Base-by-base conservation (phyloP, 2,797 vertebrate species). In the Nannoperca obscura region DNA sequence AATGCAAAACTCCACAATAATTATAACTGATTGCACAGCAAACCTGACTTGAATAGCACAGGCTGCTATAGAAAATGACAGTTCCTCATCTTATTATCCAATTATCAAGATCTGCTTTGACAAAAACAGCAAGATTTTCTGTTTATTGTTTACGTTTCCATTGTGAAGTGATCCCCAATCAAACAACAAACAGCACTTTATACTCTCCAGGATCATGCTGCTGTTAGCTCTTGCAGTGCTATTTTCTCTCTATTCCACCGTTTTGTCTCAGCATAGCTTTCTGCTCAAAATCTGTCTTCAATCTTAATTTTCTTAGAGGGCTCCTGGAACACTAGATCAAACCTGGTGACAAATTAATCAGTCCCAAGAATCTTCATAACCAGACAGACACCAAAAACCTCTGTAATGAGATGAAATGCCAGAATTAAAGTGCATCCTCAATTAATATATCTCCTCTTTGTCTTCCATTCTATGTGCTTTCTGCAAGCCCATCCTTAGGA, bases 101-200 rank as follows among this genome's bases (percentile, higher is more conserved):
- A 71, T 87, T 62, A 86, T 70, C 27, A 49, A 69, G 20, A 77
- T 46, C 17, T 44, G 61, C 52, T 77, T 72, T 75, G 42, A 80
- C 47, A 74, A 57, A 82, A 85, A 71, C 77, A 71, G 49, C 40
- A 74, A 17, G 67, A 63, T 67, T 20, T 60, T 76, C 6, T 32
- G 22, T 78, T 78, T 34, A 72, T 75, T 65, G 70, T 78, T 79
- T 78, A 17, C 0, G 0, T 74, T 61, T 73, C 49, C 12, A 50
- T 71, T 8, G 0, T 36, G 20, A 63, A 73, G 68, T 64, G 49
- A 72, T 84, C 34, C 49, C 72, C 30, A 46, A 65, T 77, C 72
- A 76, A 71, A 73, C 59, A 63, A 30, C 49, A 77, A 71, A 67
- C 46, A 76, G 27, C 69, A 44, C 50, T 46, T 30, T 4, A 4